Base-by-base conservation (phyloP, 2,888 invertebrate genomes). In the Drosophila neutralis region DNA sequence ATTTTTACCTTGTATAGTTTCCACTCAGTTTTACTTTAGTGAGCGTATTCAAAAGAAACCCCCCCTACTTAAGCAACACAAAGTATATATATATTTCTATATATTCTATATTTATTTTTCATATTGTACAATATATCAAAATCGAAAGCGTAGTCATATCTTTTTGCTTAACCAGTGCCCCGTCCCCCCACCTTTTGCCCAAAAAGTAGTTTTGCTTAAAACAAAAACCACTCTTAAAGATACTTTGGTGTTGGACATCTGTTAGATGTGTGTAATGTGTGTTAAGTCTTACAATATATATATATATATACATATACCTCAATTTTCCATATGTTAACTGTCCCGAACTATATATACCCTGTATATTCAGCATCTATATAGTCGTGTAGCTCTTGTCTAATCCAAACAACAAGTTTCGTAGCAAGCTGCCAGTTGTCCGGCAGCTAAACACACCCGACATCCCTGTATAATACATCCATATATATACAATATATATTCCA, bases 11-110 rank as follows among this genome's bases (percentile, higher is more conserved):
- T 87, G 82, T 89, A 89, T 64, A 84, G 78, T 58, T 66, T 56
- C 36, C 51, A 53, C 61, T 76, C 61, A 62, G 58, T 24, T 71
- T 61, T 56, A 27, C 27, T 38, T 67, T 65, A 76, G 59, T 57
- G 59, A 75, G 80, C 49, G 60, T 49, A 42, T 11, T 52, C 62
- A 42, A 27, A 38, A n/a, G 13, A 27, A 38, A 40, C 6, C 45
- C 36, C 53, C 49, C 10, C 33, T 38, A 57, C 42, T 40, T 57
- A 57, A 68, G 53, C 40, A 72, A 89, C 84, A 87, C 82, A 87
- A 89, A 90, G 82, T 90, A 89, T 90, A 90, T 87, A 90, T 80
- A 73, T 59, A 62, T 66, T 1, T 88, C 85, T 78, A 87, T 79
- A 75, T 57, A 67, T 67, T 29, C 29, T 29, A 52, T 67, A 48